These are phyloP conservation scores for Drosophila greeni DNA, from an alignment of 2,888 invertebrate species.

Conservation along the genomic window DNA sequence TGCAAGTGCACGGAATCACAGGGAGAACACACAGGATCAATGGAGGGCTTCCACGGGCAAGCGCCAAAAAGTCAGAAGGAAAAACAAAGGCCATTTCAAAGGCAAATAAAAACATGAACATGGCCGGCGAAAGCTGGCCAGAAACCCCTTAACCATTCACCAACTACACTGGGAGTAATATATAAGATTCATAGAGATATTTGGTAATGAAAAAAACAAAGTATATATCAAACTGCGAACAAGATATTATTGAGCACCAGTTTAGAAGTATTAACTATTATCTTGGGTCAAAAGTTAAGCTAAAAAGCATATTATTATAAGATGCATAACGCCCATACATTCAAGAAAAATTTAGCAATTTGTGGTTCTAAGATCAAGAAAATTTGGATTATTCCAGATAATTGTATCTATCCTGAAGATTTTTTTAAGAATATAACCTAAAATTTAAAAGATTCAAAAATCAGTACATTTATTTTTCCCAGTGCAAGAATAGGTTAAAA, in stretches of 20 bases:
- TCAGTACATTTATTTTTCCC: background rate
- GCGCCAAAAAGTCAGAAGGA: constrained; percentile 20
- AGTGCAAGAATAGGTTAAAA: constrained; percentile 8
- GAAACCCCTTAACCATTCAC: constrained; percentile 10
- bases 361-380: too few relatives aligned
- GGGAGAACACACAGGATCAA: constrained; percentile 20
- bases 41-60: constrained; percentile 14
- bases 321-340: too few relatives aligned
- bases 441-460: background rate
- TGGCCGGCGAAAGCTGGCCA: constrained; percentile 10
- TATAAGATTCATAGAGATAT: background rate
- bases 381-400: background rate
- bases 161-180: background rate
- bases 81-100: constrained; percentile 24
- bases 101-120: constrained; percentile 28
- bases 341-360: too few relatives aligned
- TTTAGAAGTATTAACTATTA: too few relatives aligned
- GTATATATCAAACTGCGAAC: too few relatives aligned
- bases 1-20: constrained; percentile 53
- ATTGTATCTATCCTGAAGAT: background rate
- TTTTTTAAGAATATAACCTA: background rate
- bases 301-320: too few relatives aligned
- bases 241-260: too few relatives aligned
- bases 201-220: too few relatives aligned
- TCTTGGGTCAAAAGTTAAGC: too few relatives aligned